phyloP scores from a whole-genome alignment of 2,113 vertebrate species.

The Acrocephalus kingi region DNA sequence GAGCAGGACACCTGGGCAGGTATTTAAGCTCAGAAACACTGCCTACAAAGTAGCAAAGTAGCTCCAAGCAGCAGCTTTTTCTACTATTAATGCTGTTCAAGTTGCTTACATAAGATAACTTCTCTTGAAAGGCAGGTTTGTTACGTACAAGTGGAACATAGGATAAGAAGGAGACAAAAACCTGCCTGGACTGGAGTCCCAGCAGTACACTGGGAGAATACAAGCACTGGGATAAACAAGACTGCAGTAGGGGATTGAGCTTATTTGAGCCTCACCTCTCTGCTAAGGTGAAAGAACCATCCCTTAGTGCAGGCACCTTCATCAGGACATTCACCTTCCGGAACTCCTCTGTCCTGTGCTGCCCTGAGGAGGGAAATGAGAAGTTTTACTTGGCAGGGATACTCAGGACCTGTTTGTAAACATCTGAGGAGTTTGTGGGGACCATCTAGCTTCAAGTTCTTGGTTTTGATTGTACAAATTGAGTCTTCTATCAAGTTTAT shows the following conservation, averaged over 20 bases:
- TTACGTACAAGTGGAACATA: not conserved
- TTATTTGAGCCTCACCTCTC: slow-evolving; percentile 80
- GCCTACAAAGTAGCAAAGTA: not conserved
- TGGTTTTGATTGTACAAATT: not conserved
- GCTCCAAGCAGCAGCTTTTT: not conserved
- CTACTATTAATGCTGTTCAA: not conserved
- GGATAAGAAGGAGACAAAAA: not conserved
- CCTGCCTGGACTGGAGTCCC: not conserved
- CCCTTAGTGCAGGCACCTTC: slow-evolving; percentile 83
- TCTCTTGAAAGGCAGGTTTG: not conserved
- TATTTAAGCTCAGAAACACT: not conserved
- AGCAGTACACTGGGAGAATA: not conserved
- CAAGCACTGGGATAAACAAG: not conserved
- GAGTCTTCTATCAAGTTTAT: not conserved
- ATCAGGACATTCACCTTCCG: slow-evolving; percentile 75
- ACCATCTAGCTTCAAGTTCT: not conserved
- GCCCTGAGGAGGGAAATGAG: slow-evolving; percentile 66
- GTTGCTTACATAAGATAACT: not conserved
- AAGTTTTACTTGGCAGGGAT: not conserved
- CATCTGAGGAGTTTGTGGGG: not conserved
- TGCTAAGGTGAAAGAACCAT: slow-evolving; percentile 83
- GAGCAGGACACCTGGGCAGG: not conserved
- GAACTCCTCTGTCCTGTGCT: slow-evolving; percentile 81
- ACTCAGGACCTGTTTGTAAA: not conserved
- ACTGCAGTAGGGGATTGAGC: not conserved